Base-by-base conservation (phyloP, 2,888 invertebrate species). In the Silvanus unidentatus region DNA sequence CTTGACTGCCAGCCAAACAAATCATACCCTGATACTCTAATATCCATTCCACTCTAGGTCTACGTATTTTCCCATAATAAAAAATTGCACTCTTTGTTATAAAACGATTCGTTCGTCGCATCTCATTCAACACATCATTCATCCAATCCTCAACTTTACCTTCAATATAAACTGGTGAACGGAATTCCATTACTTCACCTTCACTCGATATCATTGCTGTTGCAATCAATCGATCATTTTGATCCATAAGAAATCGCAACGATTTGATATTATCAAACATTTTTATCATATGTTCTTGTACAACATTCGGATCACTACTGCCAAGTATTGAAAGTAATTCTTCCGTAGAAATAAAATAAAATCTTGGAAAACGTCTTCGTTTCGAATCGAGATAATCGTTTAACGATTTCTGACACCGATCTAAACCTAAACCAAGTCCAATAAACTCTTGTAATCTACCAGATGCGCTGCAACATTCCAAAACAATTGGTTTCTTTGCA, bases 201-300 rank as follows among this genome's bases (percentile, higher is more conserved):
- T 95, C 95, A 44, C 83, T 81, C 0, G 94, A 94, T 52, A 92
- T 80, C 85, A 95, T 87, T 37, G 88, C 92, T 4, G 80, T 80
- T 1, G 86, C 90, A 9, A 84, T 75, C 0, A 79, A 78, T 34
- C 81, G 77, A 40, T 84, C 82, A 10, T 78, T 77, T 47, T 77
- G 77, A 58, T 87, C 85, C 34, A 79, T 77, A 15, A 76, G 76
- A 53, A 93, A 74, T 22, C 81, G 77, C 49, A 95, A 73, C 12
- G 84, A 78, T 55, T 85, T 82, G 22, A 95, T 84, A 63, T 94
- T 94, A 69, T 94, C 93, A 69, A 90, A 95, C 91, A 95, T 94
- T 79, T 95, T 95, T 43, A 92, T 88, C 78, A 95, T 89, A 64
- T 95, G 92, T 60, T 93, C 90, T 69, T 95, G 94, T 6, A 95